Evolutionary conservation across 2,888 invertebrate genomes (phyloP).

Genomic region (Apantesis nais): DNA sequence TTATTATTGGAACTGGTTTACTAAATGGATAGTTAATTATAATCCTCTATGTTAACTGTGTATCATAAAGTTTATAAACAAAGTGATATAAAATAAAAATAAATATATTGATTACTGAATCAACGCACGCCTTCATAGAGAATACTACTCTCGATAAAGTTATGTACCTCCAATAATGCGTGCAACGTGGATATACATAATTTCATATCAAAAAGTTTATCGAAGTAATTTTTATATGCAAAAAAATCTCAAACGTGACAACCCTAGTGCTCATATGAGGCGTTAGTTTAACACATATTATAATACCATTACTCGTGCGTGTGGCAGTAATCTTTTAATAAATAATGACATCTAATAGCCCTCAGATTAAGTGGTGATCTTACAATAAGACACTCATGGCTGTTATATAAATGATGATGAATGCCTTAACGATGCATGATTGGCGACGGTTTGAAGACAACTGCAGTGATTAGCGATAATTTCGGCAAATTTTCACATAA

Average conservation of each 20-base stretch:
- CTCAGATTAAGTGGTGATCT: not conserved
- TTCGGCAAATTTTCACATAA: not conserved
- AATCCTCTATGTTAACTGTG: not conserved
- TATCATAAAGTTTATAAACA: not conserved
- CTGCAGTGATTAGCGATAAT: not conserved
- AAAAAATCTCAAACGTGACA: not conserved
- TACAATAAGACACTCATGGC: not conserved
- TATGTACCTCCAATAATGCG: too few relatives aligned
- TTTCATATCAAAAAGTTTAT: not conserved
- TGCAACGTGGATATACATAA: not conserved
- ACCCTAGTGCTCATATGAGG: not conserved
- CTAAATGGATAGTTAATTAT: not conserved
- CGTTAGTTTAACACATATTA: not conserved
- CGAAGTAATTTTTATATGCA: not conserved
- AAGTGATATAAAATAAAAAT: not conserved
- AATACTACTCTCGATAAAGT: too few relatives aligned
- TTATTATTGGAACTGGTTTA: not conserved
- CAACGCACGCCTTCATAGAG: too few relatives aligned
- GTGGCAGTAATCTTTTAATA: slow-evolving; percentile 5
- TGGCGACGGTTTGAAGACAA: not conserved
- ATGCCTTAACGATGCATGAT: not conserved
- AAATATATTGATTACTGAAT: not conserved
- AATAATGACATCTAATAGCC: slow-evolving; percentile 10
- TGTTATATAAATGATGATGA: slow-evolving; percentile 2
- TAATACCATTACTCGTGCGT: slow-evolving; percentile 7